These are phyloP conservation scores for Eubasilissa splendida DNA, from an alignment of 2,888 invertebrate species.

Conservation along the genomic window DNA sequence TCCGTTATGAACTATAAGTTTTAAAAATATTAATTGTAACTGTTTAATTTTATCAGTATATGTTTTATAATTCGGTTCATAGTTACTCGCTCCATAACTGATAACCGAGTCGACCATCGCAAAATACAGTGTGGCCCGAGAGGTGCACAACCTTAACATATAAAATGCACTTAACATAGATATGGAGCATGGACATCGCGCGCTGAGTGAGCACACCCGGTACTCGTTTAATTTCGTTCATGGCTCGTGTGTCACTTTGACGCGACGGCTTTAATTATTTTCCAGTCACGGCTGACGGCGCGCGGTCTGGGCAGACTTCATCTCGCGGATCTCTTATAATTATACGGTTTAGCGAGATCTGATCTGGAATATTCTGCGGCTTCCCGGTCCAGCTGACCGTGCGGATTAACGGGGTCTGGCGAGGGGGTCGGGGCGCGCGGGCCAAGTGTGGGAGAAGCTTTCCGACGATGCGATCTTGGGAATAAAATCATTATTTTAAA, in stretches of 20 bases:
- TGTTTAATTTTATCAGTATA: too few relatives aligned
- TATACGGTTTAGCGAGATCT: background rate
- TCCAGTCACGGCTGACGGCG: slow-evolving; percentile 12
- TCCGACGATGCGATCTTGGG: background rate
- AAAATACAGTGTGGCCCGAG: too few relatives aligned
- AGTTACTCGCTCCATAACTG: too few relatives aligned
- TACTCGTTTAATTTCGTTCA: slow-evolving; percentile 11
- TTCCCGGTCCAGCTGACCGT: slow-evolving; percentile 1
- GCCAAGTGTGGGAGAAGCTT: background rate
- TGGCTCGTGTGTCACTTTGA: slow-evolving; percentile 19
- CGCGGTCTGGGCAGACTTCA: background rate
- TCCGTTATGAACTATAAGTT: too few relatives aligned
- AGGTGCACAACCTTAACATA: too few relatives aligned
- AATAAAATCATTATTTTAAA: background rate
- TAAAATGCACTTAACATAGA: too few relatives aligned
- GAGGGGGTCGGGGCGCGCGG: background rate
- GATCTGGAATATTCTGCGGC: slow-evolving; percentile 6
- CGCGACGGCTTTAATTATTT: slow-evolving; percentile 16
- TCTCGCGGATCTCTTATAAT: slow-evolving; percentile 22
- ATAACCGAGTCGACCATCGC: too few relatives aligned
- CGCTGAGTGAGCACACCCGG: too few relatives aligned
- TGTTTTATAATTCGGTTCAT: too few relatives aligned
- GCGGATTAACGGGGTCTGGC: background rate
- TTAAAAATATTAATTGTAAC: too few relatives aligned
- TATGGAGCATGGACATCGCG: too few relatives aligned